These are phyloP conservation scores for Enchytraeus crypticus DNA, from an alignment of 2,888 invertebrate species.

Conservation along the genomic window DNA sequence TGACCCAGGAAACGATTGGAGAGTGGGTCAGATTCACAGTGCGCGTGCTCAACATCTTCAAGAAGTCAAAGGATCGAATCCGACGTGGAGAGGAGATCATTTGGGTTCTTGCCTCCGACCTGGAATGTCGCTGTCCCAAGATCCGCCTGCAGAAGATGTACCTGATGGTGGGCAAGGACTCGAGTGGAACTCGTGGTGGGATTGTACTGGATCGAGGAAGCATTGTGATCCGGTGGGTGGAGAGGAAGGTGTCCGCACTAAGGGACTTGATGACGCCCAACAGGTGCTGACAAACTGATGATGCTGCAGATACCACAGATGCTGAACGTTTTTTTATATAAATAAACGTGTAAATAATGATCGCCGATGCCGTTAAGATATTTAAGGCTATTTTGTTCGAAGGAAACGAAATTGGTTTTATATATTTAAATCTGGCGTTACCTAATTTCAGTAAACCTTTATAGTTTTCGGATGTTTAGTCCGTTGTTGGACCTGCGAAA, in stretches of 20 bases:
- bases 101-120: constrained; percentile 76
- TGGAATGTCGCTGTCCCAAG: constrained; percentile 94
- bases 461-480: too few species aligned
- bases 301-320: too few species aligned
- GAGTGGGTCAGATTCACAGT: constrained; percentile 81
- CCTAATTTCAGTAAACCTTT: too few species aligned
- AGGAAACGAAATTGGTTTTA: too few species aligned
- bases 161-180: constrained; percentile 17
- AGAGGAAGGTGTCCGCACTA: constrained; percentile 3
- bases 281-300: constrained; percentile 15
- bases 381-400: too few species aligned
- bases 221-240: constrained; percentile 11
- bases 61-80: constrained; percentile 57
- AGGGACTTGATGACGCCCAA: constrained; percentile 4
- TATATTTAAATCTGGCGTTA: too few species aligned
- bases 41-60: constrained; percentile 64
- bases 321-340: too few species aligned
- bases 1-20: constrained; percentile 63
- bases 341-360: too few species aligned
- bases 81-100: constrained; percentile 70
- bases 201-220: constrained; percentile 16
- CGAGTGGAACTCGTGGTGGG: constrained; percentile 13
- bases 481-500: too few species aligned
- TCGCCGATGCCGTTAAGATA: too few species aligned
- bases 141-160: constrained; percentile 57